Conservation (phyloP, 35 echinoderm and acorn worm species). For the Lytechinus variegatus region DNA sequence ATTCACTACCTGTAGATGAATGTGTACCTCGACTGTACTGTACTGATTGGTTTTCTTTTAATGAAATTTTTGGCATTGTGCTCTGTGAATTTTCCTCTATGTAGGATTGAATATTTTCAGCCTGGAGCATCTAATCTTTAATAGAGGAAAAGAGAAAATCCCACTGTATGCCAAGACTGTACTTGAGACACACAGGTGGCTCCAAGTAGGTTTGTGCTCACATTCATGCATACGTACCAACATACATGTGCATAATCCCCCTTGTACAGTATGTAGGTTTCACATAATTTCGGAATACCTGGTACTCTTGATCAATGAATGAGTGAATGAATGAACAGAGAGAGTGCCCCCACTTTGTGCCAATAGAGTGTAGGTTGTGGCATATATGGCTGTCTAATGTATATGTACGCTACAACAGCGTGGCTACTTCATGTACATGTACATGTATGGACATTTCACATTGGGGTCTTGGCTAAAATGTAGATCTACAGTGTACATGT, state of each 20-base stretch:
- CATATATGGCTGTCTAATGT: neutral
- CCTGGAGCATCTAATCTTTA: too few species aligned
- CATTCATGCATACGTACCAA: neutral
- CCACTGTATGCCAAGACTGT: neutral
- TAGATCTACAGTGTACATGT: too few species aligned
- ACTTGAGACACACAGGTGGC: neutral
- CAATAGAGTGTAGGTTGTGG: neutral
- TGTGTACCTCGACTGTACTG: too few species aligned
- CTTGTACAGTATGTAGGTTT: neutral
- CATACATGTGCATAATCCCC: neutral
- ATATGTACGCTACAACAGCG: neutral
- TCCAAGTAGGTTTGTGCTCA: neutral
- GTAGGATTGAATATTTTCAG: too few species aligned
- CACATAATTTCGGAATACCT: too few species aligned
- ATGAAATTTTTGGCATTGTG: too few species aligned
- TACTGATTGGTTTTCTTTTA: too few species aligned
- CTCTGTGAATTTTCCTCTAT: too few species aligned
- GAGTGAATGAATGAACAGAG: neutral
- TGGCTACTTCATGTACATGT: neutral
- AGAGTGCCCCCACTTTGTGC: conserved; percentile 15
- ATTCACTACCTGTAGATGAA: too few species aligned
- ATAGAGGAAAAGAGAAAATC: too few species aligned
- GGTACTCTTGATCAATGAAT: neutral
- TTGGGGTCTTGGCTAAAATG: too few species aligned
- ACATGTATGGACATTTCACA: neutral